Base-by-base conservation (phyloP, 1,140 invertebrate genomes). In the Formica exsecta region DNA sequence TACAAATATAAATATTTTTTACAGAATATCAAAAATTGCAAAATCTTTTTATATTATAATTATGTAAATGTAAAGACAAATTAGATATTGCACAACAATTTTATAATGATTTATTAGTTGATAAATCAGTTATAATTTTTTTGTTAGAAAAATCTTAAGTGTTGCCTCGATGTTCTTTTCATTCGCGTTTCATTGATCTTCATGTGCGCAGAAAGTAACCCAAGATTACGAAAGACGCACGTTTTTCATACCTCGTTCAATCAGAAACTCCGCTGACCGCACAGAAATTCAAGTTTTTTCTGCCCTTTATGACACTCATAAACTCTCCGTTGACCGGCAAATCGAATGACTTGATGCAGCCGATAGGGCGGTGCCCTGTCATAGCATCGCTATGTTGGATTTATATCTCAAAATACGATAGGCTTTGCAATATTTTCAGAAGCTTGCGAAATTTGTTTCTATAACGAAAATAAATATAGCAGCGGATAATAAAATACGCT, bases 231-330 rank as follows among this genome's bases (percentile, higher is more conserved):
- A 71, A 64, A 70, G 44, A 70, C 38, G 54, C 19, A 19, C 68
- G 68, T 86, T 83, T 86, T 84, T 83, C 85, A 84, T 79, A 32
- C 66, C 68, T 66, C 79, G 79, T 86, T 83, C 85, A 41, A 54
- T 71, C 79, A 44, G 66, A 13, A 19, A 36, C 16, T 25, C 19
- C 79, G 79, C 79, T 86, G 85, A 86, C 85, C 85, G 57, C 48
- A 83, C 77, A 73, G 62, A 86, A 86, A 74, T 86, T 73, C 76
- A 19, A 65, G 74, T 73, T 51, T 32, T 81, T 83, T 54, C 57
- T 54, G 57, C 29, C 36, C 59, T 85, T 86, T 86, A 86, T 59
- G 85, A 70, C 44, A 22, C 29, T 13, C 41, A 80, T 86, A 86
- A 86, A 86, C 66, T 70, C 41, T 62, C 19, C 66, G 75, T 65